Evolutionary conservation across 1,140 invertebrate species (phyloP).

Genomic region (Acromyrmex charruanus): DNA sequence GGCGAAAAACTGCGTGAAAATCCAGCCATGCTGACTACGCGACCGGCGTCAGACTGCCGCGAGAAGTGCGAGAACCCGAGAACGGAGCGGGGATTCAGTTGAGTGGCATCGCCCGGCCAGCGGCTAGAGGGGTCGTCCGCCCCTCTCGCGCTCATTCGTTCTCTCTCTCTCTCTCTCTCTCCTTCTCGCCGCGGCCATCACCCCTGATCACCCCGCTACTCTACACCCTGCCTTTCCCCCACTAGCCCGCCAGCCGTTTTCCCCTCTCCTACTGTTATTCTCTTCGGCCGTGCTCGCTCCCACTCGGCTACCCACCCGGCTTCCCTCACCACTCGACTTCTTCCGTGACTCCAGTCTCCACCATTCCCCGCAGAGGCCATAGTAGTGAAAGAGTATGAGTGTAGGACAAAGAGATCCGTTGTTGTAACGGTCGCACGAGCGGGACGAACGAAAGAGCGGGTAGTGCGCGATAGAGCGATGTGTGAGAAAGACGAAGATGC

Average conservation of each 20-base stretch:
- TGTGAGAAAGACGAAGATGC: no score
- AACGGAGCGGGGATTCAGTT: constrained; percentile 80
- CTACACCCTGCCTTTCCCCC: not conserved
- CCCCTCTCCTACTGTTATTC: not conserved
- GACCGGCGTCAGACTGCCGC: constrained; percentile 86
- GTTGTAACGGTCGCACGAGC: not conserved
- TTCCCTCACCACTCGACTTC: constrained; percentile 37
- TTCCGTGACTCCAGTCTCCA: constrained; percentile 9
- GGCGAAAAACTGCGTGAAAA: constrained; percentile 70
- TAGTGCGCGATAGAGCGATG: not conserved
- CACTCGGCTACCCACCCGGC: not conserved
- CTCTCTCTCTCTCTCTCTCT: constrained; percentile 20
- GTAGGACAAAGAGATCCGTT: constrained; percentile 4
- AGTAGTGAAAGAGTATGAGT: constrained; percentile 51
- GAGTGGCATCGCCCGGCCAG: constrained; percentile 81
- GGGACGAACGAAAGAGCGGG: not conserved
- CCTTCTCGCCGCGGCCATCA: not conserved
- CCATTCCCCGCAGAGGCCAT: not conserved
- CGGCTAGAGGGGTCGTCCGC: constrained; percentile 72
- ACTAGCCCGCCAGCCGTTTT: not conserved
- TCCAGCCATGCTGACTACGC: constrained; percentile 82
- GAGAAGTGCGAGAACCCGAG: constrained; percentile 79
- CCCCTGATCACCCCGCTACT: no score
- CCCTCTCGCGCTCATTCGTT: not conserved
- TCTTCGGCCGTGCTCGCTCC: constrained; percentile 50